Base-by-base conservation (phyloP, 1,140 invertebrate species). In the Stenopsyche tienmushanensis region DNA sequence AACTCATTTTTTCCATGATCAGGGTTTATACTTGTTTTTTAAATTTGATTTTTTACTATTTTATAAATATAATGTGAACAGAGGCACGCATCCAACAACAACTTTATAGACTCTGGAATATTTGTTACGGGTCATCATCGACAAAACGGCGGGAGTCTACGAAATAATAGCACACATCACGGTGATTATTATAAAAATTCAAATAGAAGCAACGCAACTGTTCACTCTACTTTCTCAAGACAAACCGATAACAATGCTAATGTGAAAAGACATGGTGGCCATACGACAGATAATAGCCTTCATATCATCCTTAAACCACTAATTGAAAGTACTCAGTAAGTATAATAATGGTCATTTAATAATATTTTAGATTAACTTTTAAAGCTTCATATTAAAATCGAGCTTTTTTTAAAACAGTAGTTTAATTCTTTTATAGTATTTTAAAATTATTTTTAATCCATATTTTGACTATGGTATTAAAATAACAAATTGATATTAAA, bases 61-160 rank as follows among this genome's bases (percentile, higher is more conserved):
- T 60, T n/a, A 26, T 47, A 76, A 76, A 77, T 60, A 45, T 60
- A 21, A 76, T 75, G 72, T 73, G 74, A 73, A 72, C 80, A 81
- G 80, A 80, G 78, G 77, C 80, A 81, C 75, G 78, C 78, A 77
- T 80, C 78, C 76, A 81, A 81, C 80, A 81, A 81, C 80, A 81
- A 81, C 78, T 78, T 81, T 76, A 72, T 79, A 75, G 74, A 78
- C 57, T 67, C 69, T 21, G 69, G 69, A 62, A 67, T 71, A 54
- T 71, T 72, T 75, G 75, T 73, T 74, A 78, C 73, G 75, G 77
- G 76, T 74, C 76, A 21, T 80, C 79, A 71, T 59, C 55, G 65
- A 59, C 65, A 67, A 52, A 67, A 65, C 45, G 69, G 69, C 44
- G 69, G 69, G 9, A 71, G 69, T 42, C 52, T 71, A 23, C 47